Evolutionary conservation across 2,113 vertebrate genomes (phyloP).

Genomic region (Sapajus apella): DNA sequence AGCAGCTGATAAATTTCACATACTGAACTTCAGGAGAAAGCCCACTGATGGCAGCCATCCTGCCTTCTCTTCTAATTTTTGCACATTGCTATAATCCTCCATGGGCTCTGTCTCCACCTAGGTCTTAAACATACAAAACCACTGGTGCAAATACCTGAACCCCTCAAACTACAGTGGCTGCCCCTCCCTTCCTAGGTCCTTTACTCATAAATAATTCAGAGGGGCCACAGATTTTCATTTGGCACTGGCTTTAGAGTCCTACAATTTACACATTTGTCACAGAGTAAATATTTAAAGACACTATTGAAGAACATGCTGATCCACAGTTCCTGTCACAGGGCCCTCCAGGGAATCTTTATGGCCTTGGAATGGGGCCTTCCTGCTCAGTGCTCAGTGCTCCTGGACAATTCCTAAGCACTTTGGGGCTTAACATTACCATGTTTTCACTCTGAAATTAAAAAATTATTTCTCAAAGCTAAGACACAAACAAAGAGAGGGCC

Average conservation of each 20-base stretch:
- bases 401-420: neutral
- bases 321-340: neutral
- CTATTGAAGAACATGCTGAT: neutral
- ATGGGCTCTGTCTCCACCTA: fast-evolving
- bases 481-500: neutral
- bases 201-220: neutral
- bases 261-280: neutral
- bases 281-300: neutral
- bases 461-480: neutral
- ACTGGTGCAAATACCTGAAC: neutral
- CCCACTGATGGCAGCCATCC: fast-evolving
- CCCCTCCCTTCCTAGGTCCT: no score
- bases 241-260: neutral
- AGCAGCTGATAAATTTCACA: fast-evolving
- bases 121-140: neutral
- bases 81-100: neutral
- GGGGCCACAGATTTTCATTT: neutral
- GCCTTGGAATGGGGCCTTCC: neutral
- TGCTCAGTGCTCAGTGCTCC: neutral
- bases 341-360: neutral
- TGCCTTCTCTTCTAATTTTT: neutral
- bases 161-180: fast-evolving
- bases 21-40: fast-evolving
- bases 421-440: neutral
- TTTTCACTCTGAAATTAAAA: neutral